These are phyloP conservation scores for Porites rus DNA, from an alignment of 92 coral and sea anemone genomes.

Conservation along the genomic window DNA sequence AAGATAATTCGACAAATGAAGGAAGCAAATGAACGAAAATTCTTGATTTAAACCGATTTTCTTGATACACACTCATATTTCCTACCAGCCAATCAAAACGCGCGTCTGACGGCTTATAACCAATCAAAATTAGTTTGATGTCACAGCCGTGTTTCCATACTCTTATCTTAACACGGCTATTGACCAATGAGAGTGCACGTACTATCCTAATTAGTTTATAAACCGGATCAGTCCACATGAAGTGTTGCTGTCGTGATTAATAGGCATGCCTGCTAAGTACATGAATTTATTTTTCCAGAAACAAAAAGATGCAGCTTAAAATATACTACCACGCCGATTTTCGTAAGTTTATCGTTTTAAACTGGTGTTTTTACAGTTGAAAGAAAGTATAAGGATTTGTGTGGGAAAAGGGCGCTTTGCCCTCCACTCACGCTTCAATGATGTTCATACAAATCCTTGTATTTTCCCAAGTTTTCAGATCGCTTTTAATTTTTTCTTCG, in stretches of 20 bases:
- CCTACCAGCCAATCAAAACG: slow-evolving; percentile 18
- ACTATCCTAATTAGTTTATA: slow-evolving; percentile 8
- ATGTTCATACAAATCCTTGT: too few relatives aligned
- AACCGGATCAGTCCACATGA: neutral
- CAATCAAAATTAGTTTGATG: neutral
- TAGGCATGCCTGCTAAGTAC: slow-evolving; percentile 18
- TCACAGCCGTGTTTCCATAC: slow-evolving; percentile 11
- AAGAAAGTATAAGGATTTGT: too few relatives aligned
- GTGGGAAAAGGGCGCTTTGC: too few relatives aligned
- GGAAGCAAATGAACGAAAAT: neutral
- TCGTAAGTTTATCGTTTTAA: slow-evolving; percentile 14
- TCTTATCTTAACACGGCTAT: slow-evolving; percentile 6
- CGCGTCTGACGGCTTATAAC: neutral
- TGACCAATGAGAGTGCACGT: neutral
- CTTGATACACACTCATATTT: neutral
- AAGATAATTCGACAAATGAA: slow-evolving; percentile 19
- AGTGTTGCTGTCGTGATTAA: neutral
- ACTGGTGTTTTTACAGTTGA: slow-evolving; percentile 15
- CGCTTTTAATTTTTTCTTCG: slow-evolving; percentile 9
- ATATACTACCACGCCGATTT: slow-evolving; percentile 24
- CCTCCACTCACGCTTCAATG: too few relatives aligned
- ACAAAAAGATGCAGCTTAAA: slow-evolving; percentile 18
- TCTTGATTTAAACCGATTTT: slow-evolving; percentile 6
- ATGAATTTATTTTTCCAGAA: slow-evolving; percentile 6
- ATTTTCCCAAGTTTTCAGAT: neutral